Evolutionary conservation across 2,888 invertebrate genomes (phyloP), one percentile per base, ranked within the genome.

Genomic region (Spilosoma lubricipeda): DNA sequence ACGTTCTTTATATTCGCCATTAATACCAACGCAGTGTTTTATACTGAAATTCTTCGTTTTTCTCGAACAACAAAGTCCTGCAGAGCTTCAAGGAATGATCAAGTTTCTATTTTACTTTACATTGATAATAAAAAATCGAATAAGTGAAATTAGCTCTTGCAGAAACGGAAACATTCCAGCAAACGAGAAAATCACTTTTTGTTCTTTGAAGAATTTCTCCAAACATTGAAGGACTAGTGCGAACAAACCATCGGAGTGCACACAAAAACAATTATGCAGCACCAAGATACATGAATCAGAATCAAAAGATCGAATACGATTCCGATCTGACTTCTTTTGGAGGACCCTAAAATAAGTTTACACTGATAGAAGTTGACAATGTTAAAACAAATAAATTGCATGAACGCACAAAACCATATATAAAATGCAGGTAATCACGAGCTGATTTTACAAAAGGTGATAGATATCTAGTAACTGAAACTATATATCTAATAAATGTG

Each of bases 211-310:
- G 92, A 91, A 92, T 93, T 92, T 92, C 89, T 89, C 90, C 90
- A 92, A 92, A 91, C 88, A 90, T 90, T 90, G 90, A 89, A 90
- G 90, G 88, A 75, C 71, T 85, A 91, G 92, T 91, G 92, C 90
- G 92, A 93, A 95, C 95, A 94, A 91, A 86, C 82, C 83, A 83
- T 77, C 81, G 91, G 93, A 90, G 89, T 86, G 94, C 93, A 91
- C 82, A 87, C 90, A 95, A 95, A 95, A 95, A 95, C 90, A 76
- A 78, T 78, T 82, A 63, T 72, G 74, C 77, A 72, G 83, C 83
- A 83, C 87, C 83, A 78, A 80, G 81, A 84, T 80, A 83, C 80
- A 79, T 77, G 80, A 77, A 78, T 75, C 79, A 77, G 83, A 83
- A 82, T 80, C 78, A 52, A 9, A 63, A 30, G 63, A 63, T 39